A percentile compares a stretch with the other conserved stretches of the same genome.
Evolutionary conservation across 2,797 vertebrate genomes (phyloP).

Genomic region (Microchirus variegatus): DNA sequence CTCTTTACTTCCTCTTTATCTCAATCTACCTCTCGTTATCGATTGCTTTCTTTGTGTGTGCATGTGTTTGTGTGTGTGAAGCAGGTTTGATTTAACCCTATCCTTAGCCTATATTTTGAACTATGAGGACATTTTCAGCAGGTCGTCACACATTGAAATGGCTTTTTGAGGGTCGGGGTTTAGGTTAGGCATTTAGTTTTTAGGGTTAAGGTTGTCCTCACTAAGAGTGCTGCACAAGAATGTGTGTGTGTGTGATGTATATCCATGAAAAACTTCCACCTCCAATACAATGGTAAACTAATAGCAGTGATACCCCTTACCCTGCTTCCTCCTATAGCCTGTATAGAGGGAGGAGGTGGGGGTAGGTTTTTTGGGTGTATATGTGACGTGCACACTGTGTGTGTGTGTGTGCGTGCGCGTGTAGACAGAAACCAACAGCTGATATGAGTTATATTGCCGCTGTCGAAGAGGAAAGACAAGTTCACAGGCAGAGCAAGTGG

Average conservation of each 20-base stretch:
- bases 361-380: neutral
- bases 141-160: too few relatives aligned
- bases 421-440: constrained; percentile 4
- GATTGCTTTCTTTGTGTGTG: constrained; percentile 3
- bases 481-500: constrained; percentile 41
- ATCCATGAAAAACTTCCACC: neutral
- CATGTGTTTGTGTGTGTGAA: neutral
- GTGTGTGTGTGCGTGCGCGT: too few relatives aligned
- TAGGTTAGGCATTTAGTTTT: too few relatives aligned
- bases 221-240: too few relatives aligned
- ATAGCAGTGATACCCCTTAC: constrained; percentile 25
- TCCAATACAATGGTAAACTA: constrained; percentile 25
- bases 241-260: too few relatives aligned
- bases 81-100: too few relatives aligned
- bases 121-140: too few relatives aligned
- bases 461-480: constrained; percentile 19
- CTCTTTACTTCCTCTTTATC: constrained; percentile 42
- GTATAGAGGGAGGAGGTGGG: constrained; percentile 2
- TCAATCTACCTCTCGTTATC: constrained; percentile 13
- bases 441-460: constrained; percentile 24
- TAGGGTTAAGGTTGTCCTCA: too few relatives aligned
- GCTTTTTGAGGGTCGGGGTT: too few relatives aligned
- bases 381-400: constrained; percentile 22
- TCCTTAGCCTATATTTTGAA: too few relatives aligned
- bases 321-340: constrained; percentile 25